A percentile compares a stretch with the other conserved stretches of the same genome.
Evolutionary conservation across 2,113 vertebrate species (phyloP).

Genomic region (Onychostruthus taczanowskii): DNA sequence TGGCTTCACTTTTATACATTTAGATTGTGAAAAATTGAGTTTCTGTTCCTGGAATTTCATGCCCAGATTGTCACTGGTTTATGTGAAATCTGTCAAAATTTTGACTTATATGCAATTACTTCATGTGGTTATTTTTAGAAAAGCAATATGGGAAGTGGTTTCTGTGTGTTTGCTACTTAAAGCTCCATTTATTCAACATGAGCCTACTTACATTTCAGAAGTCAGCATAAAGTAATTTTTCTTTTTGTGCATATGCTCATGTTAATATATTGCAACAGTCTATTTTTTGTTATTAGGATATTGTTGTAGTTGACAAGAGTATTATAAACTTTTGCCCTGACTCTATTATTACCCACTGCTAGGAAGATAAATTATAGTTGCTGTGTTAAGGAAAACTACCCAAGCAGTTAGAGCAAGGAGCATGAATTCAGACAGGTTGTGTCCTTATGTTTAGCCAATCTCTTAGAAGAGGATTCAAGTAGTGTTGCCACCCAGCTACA

Average conservation of each 20-base stretch:
- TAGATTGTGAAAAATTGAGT: neutral
- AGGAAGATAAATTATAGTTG: neutral
- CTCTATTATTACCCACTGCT: neutral
- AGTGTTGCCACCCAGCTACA: neutral
- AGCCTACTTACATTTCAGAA: neutral
- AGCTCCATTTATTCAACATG: neutral
- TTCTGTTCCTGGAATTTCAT: neutral
- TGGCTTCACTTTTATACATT: neutral
- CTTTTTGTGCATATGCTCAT: neutral
- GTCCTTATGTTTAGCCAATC: neutral
- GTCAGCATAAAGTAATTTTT: neutral
- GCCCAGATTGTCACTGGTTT: neutral
- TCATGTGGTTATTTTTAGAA: slow-evolving; percentile 1
- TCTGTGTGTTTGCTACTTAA: neutral
- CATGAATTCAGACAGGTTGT: neutral
- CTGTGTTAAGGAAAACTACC: neutral
- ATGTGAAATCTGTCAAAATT: neutral
- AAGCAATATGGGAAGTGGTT: neutral
- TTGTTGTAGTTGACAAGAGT: neutral
- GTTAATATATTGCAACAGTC: neutral
- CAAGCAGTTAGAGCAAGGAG: neutral
- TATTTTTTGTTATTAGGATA: neutral
- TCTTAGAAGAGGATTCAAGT: neutral
- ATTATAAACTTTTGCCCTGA: neutral
- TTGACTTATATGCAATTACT: slow-evolving; percentile 7